Percentiles rank a stretch among this genome's conserved stretches.
phyloP scores from a whole-genome alignment of 1,140 invertebrate genomes.

The Fragariocoptes setiger region DNA sequence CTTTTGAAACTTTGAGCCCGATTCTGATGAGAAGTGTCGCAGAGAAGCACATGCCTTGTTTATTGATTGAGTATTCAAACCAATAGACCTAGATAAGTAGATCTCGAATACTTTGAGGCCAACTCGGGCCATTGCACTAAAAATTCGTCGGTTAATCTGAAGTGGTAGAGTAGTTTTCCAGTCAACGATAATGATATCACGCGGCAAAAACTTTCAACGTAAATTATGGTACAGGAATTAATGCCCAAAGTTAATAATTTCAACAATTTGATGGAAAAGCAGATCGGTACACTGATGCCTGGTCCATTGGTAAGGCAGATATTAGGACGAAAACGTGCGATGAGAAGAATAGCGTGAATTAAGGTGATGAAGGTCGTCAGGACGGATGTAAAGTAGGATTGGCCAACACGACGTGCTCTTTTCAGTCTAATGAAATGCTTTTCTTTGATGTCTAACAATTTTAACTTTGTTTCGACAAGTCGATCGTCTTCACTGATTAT shows the following conservation, averaged over 20 bases:
- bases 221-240: constrained; percentile 38
- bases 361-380: constrained; percentile 39
- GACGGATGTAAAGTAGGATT: constrained; percentile 44
- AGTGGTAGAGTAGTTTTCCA: constrained; percentile 46
- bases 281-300: constrained; percentile 67
- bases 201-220: constrained; percentile 73
- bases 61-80: too few species aligned
- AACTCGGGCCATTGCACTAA: constrained; percentile 64
- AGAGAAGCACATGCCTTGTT: too few species aligned
- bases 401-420: constrained; percentile 49
- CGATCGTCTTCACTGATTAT: constrained; percentile 41
- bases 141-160: constrained; percentile 36
- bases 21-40: too few species aligned
- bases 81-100: constrained; percentile 28
- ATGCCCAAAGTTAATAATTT: constrained; percentile 25
- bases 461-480: constrained; percentile 32
- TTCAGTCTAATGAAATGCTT: constrained; percentile 21
- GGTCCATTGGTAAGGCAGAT: constrained; percentile 65
- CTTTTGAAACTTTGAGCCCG: too few species aligned
- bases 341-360: constrained; percentile 29
- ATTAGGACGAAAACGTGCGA: constrained; percentile 34
- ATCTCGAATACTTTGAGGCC: constrained; percentile 23
- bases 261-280: constrained; percentile 21
- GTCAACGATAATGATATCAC: constrained; percentile 55
- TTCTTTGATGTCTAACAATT: constrained; percentile 10